Conservation (phyloP, 2,888 invertebrate genomes). For the Drosophila mulleri region DNA sequence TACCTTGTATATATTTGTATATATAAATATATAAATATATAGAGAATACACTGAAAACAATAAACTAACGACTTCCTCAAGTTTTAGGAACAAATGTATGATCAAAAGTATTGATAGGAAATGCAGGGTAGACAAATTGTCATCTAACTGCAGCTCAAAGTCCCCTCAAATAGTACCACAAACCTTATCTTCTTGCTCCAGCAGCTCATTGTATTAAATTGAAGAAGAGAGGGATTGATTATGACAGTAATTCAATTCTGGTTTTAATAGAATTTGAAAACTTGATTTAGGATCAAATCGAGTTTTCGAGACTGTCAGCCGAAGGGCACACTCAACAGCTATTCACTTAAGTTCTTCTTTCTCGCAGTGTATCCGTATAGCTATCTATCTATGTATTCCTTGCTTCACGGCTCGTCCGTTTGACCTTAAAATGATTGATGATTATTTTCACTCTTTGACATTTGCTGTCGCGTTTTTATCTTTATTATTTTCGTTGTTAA, state of each 20-base stretch:
- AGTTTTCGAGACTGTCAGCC: not conserved
- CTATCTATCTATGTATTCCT: not conserved
- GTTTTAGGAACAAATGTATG: too few species aligned
- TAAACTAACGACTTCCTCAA: too few species aligned
- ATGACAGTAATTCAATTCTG: too few species aligned
- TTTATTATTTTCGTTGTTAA: conserved; percentile 26
- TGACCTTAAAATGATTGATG: conserved; percentile 78
- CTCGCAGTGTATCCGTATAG: not conserved
- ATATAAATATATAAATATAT: not conserved
- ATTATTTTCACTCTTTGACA: conserved; percentile 78
- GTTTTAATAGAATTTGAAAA: too few species aligned
- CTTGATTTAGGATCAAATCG: not conserved
- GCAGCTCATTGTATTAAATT: too few species aligned
- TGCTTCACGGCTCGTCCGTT: conserved; percentile 43
- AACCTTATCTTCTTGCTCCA: too few species aligned
- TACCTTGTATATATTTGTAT: not conserved
- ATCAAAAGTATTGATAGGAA: too few species aligned
- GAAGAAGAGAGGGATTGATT: too few species aligned
- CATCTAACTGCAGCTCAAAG: too few species aligned
- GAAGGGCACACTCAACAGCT: not conserved
- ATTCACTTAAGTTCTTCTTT: not conserved
- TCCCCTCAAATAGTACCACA: too few species aligned
- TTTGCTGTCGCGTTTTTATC: conserved; percentile 64
- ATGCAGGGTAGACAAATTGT: too few species aligned
- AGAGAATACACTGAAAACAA: not conserved